phyloP scores from a whole-genome alignment of 2,888 invertebrate genomes.

The Drosophila leonis region DNA sequence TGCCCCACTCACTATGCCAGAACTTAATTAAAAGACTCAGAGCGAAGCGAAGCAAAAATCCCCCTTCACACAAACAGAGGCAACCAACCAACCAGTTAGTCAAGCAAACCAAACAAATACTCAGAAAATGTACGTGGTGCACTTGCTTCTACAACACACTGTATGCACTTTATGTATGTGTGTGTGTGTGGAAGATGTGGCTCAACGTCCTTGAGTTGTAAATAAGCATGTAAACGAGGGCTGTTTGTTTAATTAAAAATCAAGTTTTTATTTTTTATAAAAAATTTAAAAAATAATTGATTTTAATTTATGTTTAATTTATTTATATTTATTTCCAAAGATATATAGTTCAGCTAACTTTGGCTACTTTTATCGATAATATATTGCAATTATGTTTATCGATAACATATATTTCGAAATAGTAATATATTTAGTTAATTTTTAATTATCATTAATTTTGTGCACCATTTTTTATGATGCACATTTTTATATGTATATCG shows the following conservation, averaged over 20 bases:
- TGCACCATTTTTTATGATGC: too few species aligned
- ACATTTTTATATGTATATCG: too few species aligned
- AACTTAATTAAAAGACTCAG: conserved; percentile 60
- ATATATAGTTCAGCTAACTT: background rate
- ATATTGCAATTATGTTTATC: background rate
- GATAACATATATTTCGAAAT: background rate
- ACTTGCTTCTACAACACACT: conserved; percentile 36
- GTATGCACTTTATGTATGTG: conserved; percentile 8
- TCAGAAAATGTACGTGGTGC: conserved; percentile 14
- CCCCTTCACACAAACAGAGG: conserved; percentile 5
- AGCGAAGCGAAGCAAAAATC: conserved; percentile 20
- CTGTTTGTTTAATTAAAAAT: conserved; percentile 7
- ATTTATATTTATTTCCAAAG: background rate
- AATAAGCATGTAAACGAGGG: conserved; percentile 26
- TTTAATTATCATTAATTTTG: too few species aligned
- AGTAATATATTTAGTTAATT: too few species aligned
- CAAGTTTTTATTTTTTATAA: background rate
- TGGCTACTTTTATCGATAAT: background rate
- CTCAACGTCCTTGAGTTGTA: conserved; percentile 55
- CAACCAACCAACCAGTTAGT: conserved; percentile 6
- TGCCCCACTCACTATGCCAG: conserved; percentile 42
- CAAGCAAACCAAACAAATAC: conserved; percentile 38
- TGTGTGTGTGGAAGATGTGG: conserved; percentile 27
- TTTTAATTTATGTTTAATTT: background rate
- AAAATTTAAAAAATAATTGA: background rate